Evolutionary conservation across 2,888 invertebrate species (phyloP), one percentile per base, ranked within the genome.

Genomic region (Orgyia antiqua): DNA sequence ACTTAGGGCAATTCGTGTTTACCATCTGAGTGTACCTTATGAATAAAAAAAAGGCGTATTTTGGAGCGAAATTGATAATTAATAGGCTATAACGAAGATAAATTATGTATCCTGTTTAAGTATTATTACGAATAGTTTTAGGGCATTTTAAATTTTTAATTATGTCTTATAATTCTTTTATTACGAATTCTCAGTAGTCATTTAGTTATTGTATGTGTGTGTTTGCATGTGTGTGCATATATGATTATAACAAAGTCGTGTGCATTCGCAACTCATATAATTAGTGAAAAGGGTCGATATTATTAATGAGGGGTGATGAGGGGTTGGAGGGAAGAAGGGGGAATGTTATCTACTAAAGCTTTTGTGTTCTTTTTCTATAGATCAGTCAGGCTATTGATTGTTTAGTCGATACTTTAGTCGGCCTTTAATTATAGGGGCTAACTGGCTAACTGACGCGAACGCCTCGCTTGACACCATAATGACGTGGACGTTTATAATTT

Each of bases 201-300:
- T 73, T 74, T 70, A 47, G 39, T 43, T 56, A 46, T 50, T 54
- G 60, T 57, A 51, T 46, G 50, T 30, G 47, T 6, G 7, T 10
- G 8, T 41, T 7, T 34, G 29, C 27, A 20, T 32, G 44, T 30
- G 31, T 29, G 29, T 27, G 28, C 39, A 37, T 38, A 43, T 41
- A 49, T 33, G 29, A 34, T 43, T 36, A 46, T 45, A 46, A 46
- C 44, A 45, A 36, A 36, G 43, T 45, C 39, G 62, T 59, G 65
- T 83, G 83, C 86, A 86, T 87, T 86, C 79, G 84, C 83, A 80
- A 79, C 82, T 78, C 73, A 79, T 72, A 77, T 86, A 87, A 87
- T 87, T 87, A 87, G 87, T 84, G 76, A 72, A 77, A 69, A 58
- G 70, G 82, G 80, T 78, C 75, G 76, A 83, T 83, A 84, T 77